Evolutionary conservation across 1,140 invertebrate species (phyloP), one percentile per base, ranked within the genome.

Genomic region (Conopomorpha cramerella): DNA sequence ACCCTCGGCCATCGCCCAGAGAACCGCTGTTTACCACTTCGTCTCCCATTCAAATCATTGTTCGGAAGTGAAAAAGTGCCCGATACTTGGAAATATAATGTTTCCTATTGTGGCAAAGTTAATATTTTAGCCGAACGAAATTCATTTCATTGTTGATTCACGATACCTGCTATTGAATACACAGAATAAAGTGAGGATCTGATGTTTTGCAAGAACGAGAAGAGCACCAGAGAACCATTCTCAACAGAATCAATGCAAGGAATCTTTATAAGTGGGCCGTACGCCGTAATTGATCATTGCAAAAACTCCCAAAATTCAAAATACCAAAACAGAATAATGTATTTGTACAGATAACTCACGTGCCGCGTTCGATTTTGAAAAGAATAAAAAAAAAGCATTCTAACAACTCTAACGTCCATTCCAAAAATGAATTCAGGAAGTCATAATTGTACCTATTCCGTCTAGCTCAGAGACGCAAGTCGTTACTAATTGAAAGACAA

Each of bases 51-150:
- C n/a, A n/a, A n/a, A n/a, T n/a, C n/a, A n/a, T n/a, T n/a, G n/a
- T n/a, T n/a, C n/a, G n/a, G n/a, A n/a, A 71, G 71, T 71, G 67
- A 64, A 71, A 66, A 72, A 71, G 57, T 67, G 56, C 53, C 54
- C 56, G 49, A 55, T 63, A 61, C 60, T 58, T 64, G 57, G 58
- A 64, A 66, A 64, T 76, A 71, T 72, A 72, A 76, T 72, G 67
- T 62, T 67, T 55, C 49, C 54, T 46, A 51, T 76, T 76, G 71
- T 76, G 41, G 38, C 49, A 57, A 67, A 76, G 71, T 71, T 76
- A 76, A 76, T 76, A 76, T 72, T 74, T 70, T 68, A 70, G 65
- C 55, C 57, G 59, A 62, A 70, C 55, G 53, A 70, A 70, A 59
- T 68, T 59, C 56, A 43, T 46, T 41, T 44, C 36, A 59, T 76